Conservation (phyloP, 1,140 invertebrate species). For the Philopotamus ludificatus region DNA sequence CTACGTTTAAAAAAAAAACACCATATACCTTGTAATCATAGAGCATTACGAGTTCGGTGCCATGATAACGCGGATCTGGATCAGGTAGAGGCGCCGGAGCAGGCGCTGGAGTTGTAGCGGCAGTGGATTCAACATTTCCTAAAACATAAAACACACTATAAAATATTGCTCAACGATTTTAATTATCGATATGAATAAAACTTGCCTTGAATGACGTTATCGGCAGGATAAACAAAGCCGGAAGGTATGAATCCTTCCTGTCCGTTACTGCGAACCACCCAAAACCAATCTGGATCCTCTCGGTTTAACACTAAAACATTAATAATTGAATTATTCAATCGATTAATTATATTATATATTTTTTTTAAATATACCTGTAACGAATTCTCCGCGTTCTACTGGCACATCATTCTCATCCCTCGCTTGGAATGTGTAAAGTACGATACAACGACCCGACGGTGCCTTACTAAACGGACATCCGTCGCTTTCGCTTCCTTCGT, state of each 20-base stretch:
- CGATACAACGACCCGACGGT: constrained; percentile 85
- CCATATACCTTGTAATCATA: constrained; percentile 84
- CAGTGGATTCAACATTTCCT: constrained; percentile 28
- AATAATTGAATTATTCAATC: not conserved
- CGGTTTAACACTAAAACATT: constrained; percentile 71
- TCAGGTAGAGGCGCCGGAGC: constrained; percentile 46
- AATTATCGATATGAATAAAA: not conserved
- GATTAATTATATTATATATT: not conserved
- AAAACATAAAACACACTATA: constrained; percentile 7
- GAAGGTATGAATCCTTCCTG: constrained; percentile 95
- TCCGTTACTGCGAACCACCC: constrained; percentile 88
- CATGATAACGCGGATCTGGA: constrained; percentile 70
- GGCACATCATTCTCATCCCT: constrained; percentile 92
- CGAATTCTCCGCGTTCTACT: constrained; percentile 90
- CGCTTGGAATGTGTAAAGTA: constrained; percentile 89
- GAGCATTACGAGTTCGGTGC: constrained; percentile 88
- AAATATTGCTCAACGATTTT: not conserved
- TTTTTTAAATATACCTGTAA: constrained; percentile 59
- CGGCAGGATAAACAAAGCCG: constrained; percentile 89
- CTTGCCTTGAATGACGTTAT: constrained; percentile 73
- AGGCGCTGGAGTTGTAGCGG: constrained; percentile 22
- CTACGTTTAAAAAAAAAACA: no score
- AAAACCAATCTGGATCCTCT: constrained; percentile 95
- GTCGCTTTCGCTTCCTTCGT: constrained; percentile 56
- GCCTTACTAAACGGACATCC: constrained; percentile 87